Evolutionary conservation across 2,888 invertebrate genomes (phyloP).

Genomic region (Yponomeuta cagnagella): DNA sequence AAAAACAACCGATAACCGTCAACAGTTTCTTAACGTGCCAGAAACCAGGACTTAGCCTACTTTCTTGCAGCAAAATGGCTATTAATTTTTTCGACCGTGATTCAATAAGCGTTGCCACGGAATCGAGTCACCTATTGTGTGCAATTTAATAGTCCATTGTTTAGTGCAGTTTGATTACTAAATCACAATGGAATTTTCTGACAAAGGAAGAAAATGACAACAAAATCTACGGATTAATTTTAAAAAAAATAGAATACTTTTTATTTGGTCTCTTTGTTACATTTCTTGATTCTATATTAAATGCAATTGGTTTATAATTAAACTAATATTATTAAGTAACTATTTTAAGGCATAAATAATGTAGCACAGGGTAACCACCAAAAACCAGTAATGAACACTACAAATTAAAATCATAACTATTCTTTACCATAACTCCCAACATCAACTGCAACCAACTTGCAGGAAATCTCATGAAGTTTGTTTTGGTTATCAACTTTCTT

Average conservation of each 20-base stretch:
- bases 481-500: slow-evolving; percentile 77
- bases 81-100: background rate
- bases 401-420: background rate
- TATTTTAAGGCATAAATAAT: background rate
- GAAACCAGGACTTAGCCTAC: background rate
- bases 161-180: background rate
- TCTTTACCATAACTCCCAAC: slow-evolving; percentile 42
- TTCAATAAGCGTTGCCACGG: background rate
- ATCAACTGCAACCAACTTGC: slow-evolving; percentile 68
- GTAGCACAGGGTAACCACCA: slow-evolving; percentile 2
- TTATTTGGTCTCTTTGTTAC: slow-evolving; percentile 7
- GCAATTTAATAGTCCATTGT: slow-evolving; percentile 1
- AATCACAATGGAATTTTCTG: background rate
- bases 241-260: background rate
- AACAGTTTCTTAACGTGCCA: too few relatives aligned
- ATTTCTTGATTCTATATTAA: slow-evolving; percentile 5
- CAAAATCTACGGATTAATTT: background rate
- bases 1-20: too few relatives aligned
- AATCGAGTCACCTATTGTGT: background rate
- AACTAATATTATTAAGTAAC: background rate
- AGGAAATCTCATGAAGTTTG: slow-evolving; percentile 81
- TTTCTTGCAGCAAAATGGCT: background rate
- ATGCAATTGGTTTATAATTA: background rate
- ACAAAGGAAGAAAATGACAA: background rate
- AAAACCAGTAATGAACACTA: background rate